Evolutionary conservation across 2,797 vertebrate genomes (phyloP), one percentile per base, ranked within the genome.

Genomic region (Crax fasciolata): DNA sequence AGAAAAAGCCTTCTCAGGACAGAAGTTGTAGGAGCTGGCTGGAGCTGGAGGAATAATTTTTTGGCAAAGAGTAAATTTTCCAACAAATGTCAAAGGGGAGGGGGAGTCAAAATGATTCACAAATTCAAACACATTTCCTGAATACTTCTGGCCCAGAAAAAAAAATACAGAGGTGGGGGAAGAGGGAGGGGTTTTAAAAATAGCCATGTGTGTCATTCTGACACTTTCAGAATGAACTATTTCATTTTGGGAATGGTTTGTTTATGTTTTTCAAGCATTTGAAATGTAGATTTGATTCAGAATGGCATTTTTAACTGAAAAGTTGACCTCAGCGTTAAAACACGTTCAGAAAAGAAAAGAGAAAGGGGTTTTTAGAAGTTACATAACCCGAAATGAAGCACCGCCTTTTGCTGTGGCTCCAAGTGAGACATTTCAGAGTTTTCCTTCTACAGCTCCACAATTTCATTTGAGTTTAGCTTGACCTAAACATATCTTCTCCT

Each of bases 41-140:
- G 84, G 54, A 80, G 65, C 57, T 93, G 71, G 59, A 66, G 63
- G 55, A 90, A 80, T 52, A 38, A 15, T 20, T 82, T 94, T 84
- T 84, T 94, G 94, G 84, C 93, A 92, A 46, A 80, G 88, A 83
- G 43, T 19, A 83, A 35, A 77, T 94, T 93, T 97, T 96, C 90
- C 90, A 93, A 81, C 84, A 95, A 95, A 94, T 95, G 95, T 94
- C 92, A 94, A 75, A 65, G 86, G 85, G 87, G 79, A 89, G 87
- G 84, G 89, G 85, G 94, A 97, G 90, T 94, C 84, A 92, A 93
- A 95, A 87, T 96, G 90, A 94, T 97, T 96, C 94, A 96, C 78
- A 94, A 96, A 95, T 95, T 96, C 93, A 95, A 54, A 92, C 74
- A 94, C 88, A 90, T 96, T 95, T 95, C 93, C 57, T 94, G 81